These are phyloP conservation scores for Melopsittacus undulatus DNA, from an alignment of 2,797 vertebrate genomes.

Conservation along the genomic window DNA sequence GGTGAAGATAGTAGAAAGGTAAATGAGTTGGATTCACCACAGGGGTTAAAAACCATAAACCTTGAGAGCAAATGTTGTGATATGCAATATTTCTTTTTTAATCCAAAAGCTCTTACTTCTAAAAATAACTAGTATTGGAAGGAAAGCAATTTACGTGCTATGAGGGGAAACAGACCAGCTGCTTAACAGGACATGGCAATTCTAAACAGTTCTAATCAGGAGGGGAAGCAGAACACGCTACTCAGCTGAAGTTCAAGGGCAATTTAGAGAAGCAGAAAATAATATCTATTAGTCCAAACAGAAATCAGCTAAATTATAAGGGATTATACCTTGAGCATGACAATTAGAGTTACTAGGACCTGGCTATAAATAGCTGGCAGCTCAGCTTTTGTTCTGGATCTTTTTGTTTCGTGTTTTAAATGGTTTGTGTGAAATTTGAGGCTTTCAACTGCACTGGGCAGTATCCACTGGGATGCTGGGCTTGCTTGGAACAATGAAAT, in stretches of 20 bases:
- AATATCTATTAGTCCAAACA: neutral
- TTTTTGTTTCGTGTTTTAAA: neutral
- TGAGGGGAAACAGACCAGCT: slow-evolving; percentile 54
- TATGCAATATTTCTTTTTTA: neutral
- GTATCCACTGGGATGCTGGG: neutral
- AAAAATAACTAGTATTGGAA: slow-evolving; percentile 49
- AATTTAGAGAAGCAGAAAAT: slow-evolving; percentile 35
- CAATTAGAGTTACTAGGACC: neutral
- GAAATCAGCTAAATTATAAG: neutral
- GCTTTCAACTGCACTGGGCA: neutral
- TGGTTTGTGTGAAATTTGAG: neutral
- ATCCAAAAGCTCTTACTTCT: slow-evolving; percentile 22
- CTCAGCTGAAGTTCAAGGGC: slow-evolving; percentile 61
- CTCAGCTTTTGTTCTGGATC: neutral
- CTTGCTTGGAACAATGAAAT: neutral
- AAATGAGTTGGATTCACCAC: neutral
- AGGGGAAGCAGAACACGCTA: slow-evolving; percentile 43
- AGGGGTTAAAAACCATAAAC: neutral
- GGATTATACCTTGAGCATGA: neutral
- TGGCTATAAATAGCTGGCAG: neutral
- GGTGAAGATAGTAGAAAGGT: neutral
- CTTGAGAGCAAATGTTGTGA: neutral
- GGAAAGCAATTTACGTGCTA: slow-evolving; percentile 47
- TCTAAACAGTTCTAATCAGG: slow-evolving; percentile 59
- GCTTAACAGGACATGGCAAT: slow-evolving; percentile 53